These are phyloP conservation scores for Glareola pratincola DNA, from an alignment of 2,113 vertebrate genomes.

Conservation along the genomic window DNA sequence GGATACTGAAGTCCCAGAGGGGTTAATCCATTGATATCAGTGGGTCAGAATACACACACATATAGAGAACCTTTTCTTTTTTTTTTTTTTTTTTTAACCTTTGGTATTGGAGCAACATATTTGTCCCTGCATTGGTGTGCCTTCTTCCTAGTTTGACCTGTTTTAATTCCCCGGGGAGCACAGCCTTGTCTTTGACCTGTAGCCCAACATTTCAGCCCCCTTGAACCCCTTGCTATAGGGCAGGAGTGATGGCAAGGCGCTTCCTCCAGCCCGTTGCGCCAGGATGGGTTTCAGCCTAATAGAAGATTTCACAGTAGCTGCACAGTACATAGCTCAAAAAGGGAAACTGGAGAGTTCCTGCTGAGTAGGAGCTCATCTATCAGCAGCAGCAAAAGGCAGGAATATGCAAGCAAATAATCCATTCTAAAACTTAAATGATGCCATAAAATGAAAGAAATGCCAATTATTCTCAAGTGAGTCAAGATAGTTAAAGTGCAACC, in stretches of 20 bases:
- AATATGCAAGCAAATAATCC: constrained; percentile 64
- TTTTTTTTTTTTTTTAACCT: background rate
- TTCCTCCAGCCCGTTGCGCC: background rate
- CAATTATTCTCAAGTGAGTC: constrained; percentile 66
- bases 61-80: background rate
- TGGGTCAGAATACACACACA: background rate
- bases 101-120: background rate
- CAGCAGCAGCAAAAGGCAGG: constrained; percentile 31
- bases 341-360: constrained; percentile 43
- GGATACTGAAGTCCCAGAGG: background rate
- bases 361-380: constrained; percentile 45
- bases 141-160: background rate
- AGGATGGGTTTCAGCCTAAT: background rate
- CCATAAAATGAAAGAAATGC: constrained; percentile 64
- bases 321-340: constrained; percentile 31
- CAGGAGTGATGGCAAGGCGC: background rate
- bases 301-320: constrained; percentile 1
- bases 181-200: background rate
- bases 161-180: background rate
- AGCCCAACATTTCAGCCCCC: background rate
- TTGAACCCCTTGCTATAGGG: background rate
- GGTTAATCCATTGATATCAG: constrained; percentile 16
- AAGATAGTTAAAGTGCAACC: constrained; percentile 58
- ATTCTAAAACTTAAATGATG: constrained; percentile 60
- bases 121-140: fast-evolving